Evolutionary conservation across 2,888 invertebrate species (phyloP), one percentile per base, ranked within the genome.

Genomic region (Mythimna vitellina): DNA sequence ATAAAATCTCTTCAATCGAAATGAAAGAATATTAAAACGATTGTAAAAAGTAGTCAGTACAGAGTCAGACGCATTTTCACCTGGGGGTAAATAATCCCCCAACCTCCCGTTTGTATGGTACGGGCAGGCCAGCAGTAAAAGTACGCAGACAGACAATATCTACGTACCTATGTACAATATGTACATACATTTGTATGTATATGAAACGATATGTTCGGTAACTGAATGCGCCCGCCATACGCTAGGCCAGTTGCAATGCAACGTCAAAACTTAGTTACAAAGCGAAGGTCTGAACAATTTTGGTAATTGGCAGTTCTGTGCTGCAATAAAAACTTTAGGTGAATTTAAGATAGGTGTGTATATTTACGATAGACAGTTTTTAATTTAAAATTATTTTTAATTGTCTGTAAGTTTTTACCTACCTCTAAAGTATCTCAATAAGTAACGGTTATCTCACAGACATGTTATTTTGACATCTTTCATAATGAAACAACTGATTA

Each of bases 201-300:
- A 54, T 54, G 29, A 62, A 65, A 42, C 68, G 22, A 70, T 65
- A 60, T 62, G 58, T 58, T 69, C 61, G 49, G 51, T 65, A 69
- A 49, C 64, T 57, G 76, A 65, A 68, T 54, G 53, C 53, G 49
- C 38, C 64, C 42, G 64, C 51, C 81, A n/a, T n/a, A n/a, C n/a
- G n/a, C n/a, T n/a, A 71, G 67, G 60, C 64, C 70, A 65, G 70
- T 60, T 67, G 69, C 65, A 72, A 38, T 65, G 71, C 58, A 72
- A 42, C 65, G 65, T 66, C 64, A 64, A 66, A 78, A 76, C 70
- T 76, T 65, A 32, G 73, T 82, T 72, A 70, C 42, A 70, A 58
- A 72, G 62, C 63, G 65, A 60, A 69, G 68, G 54, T 61, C 63
- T 65, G 62, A 64, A 72, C 65, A 61, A 65, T 76, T 74, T 80